Evolutionary conservation across 2,888 invertebrate species (phyloP).

Genomic region (Clostera curtula): DNA sequence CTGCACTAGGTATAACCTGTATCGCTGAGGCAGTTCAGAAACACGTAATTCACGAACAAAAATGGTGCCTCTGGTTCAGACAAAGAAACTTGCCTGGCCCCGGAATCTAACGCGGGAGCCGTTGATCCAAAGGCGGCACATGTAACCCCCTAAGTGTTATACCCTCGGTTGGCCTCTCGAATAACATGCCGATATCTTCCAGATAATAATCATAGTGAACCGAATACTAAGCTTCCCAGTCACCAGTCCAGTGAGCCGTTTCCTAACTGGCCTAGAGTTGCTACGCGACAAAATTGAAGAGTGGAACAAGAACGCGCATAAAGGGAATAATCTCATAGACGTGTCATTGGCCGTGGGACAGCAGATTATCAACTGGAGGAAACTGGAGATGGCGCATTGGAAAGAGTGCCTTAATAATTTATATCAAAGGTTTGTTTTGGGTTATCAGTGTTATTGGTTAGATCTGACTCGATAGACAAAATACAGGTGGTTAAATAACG

Average conservation of each 20-base stretch:
- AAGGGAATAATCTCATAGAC: conserved; percentile 85
- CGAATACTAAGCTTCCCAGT: conserved; percentile 82
- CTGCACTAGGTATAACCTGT: not conserved
- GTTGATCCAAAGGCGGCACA: too few relatives aligned
- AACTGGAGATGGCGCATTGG: conserved; percentile 92
- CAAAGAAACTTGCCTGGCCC: too few relatives aligned
- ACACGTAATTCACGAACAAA: too few relatives aligned
- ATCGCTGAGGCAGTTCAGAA: not conserved
- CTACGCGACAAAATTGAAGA: conserved; percentile 88
- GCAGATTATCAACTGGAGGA: conserved; percentile 92
- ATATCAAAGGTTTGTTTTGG: conserved; percentile 65
- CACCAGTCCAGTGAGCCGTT: conserved; percentile 88
- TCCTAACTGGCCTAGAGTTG: conserved; percentile 92
- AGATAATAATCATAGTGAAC: conserved; percentile 80
- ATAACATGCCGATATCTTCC: too few relatives aligned
- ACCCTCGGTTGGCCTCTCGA: too few relatives aligned
- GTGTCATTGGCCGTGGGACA: conserved; percentile 84
- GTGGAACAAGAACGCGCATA: conserved; percentile 95
- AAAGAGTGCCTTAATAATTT: conserved; percentile 85
- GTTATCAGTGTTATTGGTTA: too few relatives aligned
- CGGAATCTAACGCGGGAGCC: too few relatives aligned
- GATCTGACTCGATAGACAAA: too few relatives aligned
- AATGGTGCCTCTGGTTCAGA: too few relatives aligned
- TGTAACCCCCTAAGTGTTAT: too few relatives aligned
- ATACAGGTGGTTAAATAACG: too few relatives aligned